Evolutionary conservation across 2,888 invertebrate genomes (phyloP).

Genomic region (Chymomyza procnemis): DNA sequence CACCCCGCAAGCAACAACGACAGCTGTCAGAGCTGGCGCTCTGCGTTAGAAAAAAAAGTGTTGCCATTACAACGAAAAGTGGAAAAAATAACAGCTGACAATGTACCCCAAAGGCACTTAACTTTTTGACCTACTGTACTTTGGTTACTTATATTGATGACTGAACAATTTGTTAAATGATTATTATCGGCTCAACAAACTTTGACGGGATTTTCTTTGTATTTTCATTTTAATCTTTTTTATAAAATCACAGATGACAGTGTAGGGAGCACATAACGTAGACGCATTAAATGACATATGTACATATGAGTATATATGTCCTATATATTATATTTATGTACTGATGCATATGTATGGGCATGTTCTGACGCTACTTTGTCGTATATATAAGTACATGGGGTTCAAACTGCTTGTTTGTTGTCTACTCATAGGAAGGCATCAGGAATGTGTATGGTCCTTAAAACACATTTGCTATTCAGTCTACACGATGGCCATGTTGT

Average conservation of each 20-base stretch:
- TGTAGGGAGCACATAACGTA: slow-evolving; percentile 15
- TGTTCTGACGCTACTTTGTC: neutral
- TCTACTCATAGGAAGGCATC: slow-evolving; percentile 24
- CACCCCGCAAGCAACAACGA: neutral
- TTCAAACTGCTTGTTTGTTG: slow-evolving; percentile 24
- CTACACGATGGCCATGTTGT: slow-evolving; percentile 27
- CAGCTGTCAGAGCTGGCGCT: neutral
- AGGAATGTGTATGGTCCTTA: slow-evolving; percentile 36
- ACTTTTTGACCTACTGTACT: neutral
- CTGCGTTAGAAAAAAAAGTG: neutral
- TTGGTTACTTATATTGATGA: slow-evolving; percentile 40
- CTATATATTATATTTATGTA: neutral
- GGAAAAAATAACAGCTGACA: neutral
- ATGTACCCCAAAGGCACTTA: neutral
- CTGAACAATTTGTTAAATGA: slow-evolving; percentile 57
- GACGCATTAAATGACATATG: neutral
- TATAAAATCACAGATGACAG: slow-evolving; percentile 41
- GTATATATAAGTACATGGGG: slow-evolving; percentile 4
- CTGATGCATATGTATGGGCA: no score
- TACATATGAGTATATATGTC: neutral
- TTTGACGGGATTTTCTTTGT: slow-evolving; percentile 67
- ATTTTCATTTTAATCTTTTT: slow-evolving; percentile 53
- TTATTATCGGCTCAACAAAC: slow-evolving; percentile 56
- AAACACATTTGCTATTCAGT: slow-evolving; percentile 39
- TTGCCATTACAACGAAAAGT: neutral